Percentiles rank a stretch among this genome's conserved stretches.
Evolutionary conservation across 2,888 invertebrate genomes (phyloP).

Genomic region (Lasioglossum marginatum): DNA sequence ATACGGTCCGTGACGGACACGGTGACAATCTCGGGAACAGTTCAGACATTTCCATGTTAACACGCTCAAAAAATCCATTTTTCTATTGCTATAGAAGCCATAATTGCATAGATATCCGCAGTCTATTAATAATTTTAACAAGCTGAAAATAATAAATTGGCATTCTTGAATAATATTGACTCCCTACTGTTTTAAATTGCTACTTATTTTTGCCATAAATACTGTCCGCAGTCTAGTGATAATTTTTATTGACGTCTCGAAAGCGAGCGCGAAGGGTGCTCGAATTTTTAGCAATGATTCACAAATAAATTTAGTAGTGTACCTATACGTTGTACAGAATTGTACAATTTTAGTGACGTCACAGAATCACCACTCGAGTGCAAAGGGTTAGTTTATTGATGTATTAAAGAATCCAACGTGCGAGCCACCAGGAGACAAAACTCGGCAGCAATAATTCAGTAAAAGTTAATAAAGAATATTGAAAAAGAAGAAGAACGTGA

Average conservation of each 20-base stretch:
- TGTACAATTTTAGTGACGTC: background rate
- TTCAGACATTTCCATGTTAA: background rate
- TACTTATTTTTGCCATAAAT: too few species aligned
- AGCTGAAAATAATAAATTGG: background rate
- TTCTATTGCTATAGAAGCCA: too few species aligned
- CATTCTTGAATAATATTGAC: background rate
- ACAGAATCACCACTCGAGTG: background rate
- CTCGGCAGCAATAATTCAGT: constrained; percentile 57
- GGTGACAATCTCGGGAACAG: constrained; percentile 45
- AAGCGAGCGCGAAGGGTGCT: too few species aligned
- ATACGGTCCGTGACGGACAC: constrained; percentile 32
- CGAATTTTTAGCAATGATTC: too few species aligned
- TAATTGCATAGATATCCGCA: too few species aligned
- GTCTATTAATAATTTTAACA: background rate
- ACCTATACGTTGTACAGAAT: background rate
- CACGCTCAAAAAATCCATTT: background rate
- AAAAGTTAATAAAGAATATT: background rate
- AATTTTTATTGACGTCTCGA: too few species aligned
- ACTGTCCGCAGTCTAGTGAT: too few species aligned
- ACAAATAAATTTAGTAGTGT: too few species aligned
- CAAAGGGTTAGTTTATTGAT: too few species aligned
- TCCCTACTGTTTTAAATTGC: too few species aligned
- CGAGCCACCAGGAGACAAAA: constrained; percentile 27
- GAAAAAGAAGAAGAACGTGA: constrained; percentile 1
- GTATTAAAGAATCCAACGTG: background rate